Evolutionary conservation across 2,888 invertebrate genomes (phyloP), one percentile per base, ranked within the genome.

Genomic region (Siphonodentalium dalli): DNA sequence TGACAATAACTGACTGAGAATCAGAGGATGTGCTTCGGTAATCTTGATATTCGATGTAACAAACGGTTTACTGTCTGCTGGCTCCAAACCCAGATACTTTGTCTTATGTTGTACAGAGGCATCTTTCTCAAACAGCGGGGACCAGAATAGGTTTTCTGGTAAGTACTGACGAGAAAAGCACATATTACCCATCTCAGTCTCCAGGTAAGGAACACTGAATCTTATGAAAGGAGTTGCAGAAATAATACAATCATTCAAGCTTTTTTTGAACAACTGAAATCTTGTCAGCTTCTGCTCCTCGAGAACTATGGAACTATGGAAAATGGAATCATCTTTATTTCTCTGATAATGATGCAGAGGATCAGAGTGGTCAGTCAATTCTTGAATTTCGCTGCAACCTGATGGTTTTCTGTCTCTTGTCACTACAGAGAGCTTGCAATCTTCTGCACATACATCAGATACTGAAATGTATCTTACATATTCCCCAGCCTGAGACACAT

Each of bases 151-250:
- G 65, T 90, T 88, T 18, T 86, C 83, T 0, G 90, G 88, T 64
- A 92, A 91, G 75, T 87, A 90, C 42, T 83, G 84, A 18, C 92
- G 85, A 43, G 92, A 82, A 28, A 85, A 65, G 58, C 92, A 93
- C 65, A 88, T 88, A 37, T 88, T 86, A 0, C 93, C 94, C 11
- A 84, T 85, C 75, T 92, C 92, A 0, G 93, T 91, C 83, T 93
- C 93, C 61, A 95, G 82, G 83, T 89, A 93, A 0, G 98, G 97
- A 49, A 93, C 85, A 0, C 90, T 87, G 71, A 91, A 90, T 52
- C 88, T 87, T 11, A 95, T 85, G 78, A 89, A 91, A 0, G 97
- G 96, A 0, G 96, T 96, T 59, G 91, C 87, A 0, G 92, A 92
- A 2, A 93, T 71, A 41, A 89, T 85, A 0, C 88, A 87, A 48